Evolutionary conservation across 2,113 vertebrate genomes (phyloP).

Genomic region (Morphnarchus princeps): DNA sequence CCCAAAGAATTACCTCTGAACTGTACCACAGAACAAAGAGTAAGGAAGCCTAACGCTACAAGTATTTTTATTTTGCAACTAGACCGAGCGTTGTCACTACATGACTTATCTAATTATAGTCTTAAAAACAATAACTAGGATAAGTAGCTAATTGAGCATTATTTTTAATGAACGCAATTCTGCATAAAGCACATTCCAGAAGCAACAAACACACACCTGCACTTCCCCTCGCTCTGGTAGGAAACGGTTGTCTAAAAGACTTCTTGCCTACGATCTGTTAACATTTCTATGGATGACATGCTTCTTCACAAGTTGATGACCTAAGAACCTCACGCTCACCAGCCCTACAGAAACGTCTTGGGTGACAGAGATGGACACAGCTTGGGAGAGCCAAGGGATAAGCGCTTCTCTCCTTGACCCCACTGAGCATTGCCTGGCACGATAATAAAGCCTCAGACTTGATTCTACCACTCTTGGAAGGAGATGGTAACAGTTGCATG

Average conservation of each 20-base stretch:
- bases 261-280: not conserved
- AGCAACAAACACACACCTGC: not conserved
- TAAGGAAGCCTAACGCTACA: not conserved
- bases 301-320: not conserved
- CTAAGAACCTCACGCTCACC: not conserved
- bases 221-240: not conserved
- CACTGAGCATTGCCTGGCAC: not conserved
- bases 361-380: not conserved
- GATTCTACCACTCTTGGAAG: not conserved
- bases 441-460: not conserved
- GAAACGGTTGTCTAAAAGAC: not conserved
- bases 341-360: not conserved
- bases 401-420: not conserved
- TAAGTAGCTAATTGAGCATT: slow-evolving; percentile 11
- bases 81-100: not conserved
- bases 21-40: not conserved
- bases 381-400: not conserved
- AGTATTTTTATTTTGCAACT: not conserved
- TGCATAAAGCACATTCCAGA: not conserved
- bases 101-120: not conserved
- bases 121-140: slow-evolving; percentile 13
- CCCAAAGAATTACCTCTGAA: not conserved
- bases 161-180: not conserved
- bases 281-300: not conserved
- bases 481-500: not conserved